A percentile compares a stretch with the other conserved stretches of the same genome.
phyloP scores from a whole-genome alignment of 1,140 invertebrate species.

The Neoseiulus cucumeris region DNA sequence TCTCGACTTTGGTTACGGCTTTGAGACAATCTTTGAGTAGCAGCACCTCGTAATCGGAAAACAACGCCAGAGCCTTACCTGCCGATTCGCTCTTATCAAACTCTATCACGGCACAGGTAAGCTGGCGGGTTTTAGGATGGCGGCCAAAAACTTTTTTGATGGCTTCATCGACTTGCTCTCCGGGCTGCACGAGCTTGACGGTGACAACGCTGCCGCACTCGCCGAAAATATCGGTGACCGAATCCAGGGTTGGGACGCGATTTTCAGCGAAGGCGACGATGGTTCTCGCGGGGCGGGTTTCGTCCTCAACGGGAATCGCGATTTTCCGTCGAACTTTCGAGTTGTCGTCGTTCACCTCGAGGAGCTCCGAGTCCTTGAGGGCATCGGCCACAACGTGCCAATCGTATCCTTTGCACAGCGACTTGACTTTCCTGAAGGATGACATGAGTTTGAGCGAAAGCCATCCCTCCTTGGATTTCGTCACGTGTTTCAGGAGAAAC shows the following conservation, averaged over 20 bases:
- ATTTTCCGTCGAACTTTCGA: slow-evolving; percentile 70
- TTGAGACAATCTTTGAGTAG: background rate
- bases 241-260: slow-evolving; percentile 15
- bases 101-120: slow-evolving; percentile 16
- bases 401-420: slow-evolving; percentile 49
- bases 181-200: slow-evolving; percentile 17
- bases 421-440: slow-evolving; percentile 45
- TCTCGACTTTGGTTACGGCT: background rate
- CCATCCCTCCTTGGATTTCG: slow-evolving; percentile 79
- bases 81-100: slow-evolving; percentile 68
- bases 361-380: slow-evolving; percentile 47
- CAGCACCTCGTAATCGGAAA: slow-evolving; percentile 23
- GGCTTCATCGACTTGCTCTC: slow-evolving; percentile 31
- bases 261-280: slow-evolving; percentile 17
- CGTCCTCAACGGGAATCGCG: slow-evolving; percentile 65
- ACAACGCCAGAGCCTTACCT: slow-evolving; percentile 44
- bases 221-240: slow-evolving; percentile 16
- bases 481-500: slow-evolving; percentile 78
- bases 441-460: slow-evolving; percentile 59
- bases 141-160: slow-evolving; percentile 15
- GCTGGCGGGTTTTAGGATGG: slow-evolving; percentile 35
- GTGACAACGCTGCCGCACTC: slow-evolving; percentile 16
- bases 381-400: slow-evolving; percentile 74
- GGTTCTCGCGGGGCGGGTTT: slow-evolving; percentile 66
- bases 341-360: slow-evolving; percentile 70